Percentiles rank a stretch among this genome's conserved stretches.
Evolutionary conservation across 2,888 invertebrate genomes (phyloP).

Genomic region (Acleris literana): DNA sequence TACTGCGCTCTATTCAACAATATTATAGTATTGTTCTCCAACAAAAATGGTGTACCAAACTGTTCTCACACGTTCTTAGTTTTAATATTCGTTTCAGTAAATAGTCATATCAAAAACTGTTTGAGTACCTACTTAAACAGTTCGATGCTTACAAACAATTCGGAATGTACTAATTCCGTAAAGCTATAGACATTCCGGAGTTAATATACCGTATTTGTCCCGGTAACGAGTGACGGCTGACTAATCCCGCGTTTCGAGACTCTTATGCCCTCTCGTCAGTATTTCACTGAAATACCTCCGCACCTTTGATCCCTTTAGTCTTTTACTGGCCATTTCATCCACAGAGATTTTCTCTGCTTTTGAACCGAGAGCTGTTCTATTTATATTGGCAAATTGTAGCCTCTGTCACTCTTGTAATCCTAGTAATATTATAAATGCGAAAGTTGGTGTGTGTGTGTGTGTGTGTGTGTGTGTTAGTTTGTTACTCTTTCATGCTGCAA

Average conservation of each 20-base stretch:
- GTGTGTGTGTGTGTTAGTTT: too few species aligned
- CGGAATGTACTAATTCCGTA: constrained; percentile 6
- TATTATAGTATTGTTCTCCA: too few species aligned
- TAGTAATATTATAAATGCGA: too few species aligned
- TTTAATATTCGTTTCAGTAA: neutral
- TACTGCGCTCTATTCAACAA: too few species aligned
- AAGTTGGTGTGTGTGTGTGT: too few species aligned
- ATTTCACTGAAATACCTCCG: constrained; percentile 34
- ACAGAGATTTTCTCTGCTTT: too few species aligned
- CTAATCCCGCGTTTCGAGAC: constrained; percentile 21
- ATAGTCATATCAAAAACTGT: neutral
- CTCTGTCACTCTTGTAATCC: too few species aligned
- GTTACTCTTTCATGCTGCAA: too few species aligned
- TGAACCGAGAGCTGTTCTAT: too few species aligned
- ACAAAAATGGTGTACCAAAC: neutral
- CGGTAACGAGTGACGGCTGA: constrained; percentile 29
- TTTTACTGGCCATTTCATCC: neutral
- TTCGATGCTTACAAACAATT: constrained; percentile 8
- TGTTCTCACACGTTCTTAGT: neutral
- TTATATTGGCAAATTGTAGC: too few species aligned
- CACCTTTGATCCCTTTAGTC: constrained; percentile 36
- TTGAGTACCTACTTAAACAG: neutral
- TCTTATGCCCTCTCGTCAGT: constrained; percentile 16
- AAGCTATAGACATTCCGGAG: constrained; percentile 11
- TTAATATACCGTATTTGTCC: constrained; percentile 32